Evolutionary conservation across 2,888 invertebrate genomes (phyloP), one percentile per base, ranked within the genome.

Genomic region (Mycalesis mineus): DNA sequence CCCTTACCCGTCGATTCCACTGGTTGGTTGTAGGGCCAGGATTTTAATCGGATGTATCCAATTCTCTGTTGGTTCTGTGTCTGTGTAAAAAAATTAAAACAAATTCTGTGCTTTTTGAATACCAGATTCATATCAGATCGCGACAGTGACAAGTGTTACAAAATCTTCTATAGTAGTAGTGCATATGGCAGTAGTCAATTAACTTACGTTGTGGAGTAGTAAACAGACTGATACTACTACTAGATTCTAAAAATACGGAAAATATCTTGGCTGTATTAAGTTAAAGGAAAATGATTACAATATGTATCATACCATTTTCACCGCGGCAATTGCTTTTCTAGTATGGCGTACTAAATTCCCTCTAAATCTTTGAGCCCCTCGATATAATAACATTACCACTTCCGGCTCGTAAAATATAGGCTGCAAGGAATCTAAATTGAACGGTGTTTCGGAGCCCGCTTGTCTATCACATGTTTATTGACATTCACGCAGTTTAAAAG

Each of bases 401-500:
- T 14, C 15, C 51, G 52, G 51, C 8, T 56, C 39, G 41, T 42
- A 51, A 54, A 61, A 50, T 56, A 50, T 54, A 33, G 37, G 39
- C 36, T 48, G 36, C 28, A 49, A 54, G 54, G 40, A 62, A 61
- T 63, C 56, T 52, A 58, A 65, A 64, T 60, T 60, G 60, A 65
- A 63, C 63, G 53, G 48, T 58, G 58, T 57, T 55, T 41, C 50
- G 60, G 36, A 45, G 51, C 47, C 57, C 48, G 52, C 65, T 63
- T 64, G 64, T 62, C 64, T 63, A 62, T 64, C 63, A 65, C 61
- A 58, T 60, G 65, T 62, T 60, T 64, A 57, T 57, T 63, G 60
- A 55, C 62, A 57, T 61, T 60, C 62, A 61, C 58, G 58, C 62
- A 61, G 64, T 66, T 63, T 60, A 63, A 64, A 64, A 67, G 64